Conservation (phyloP, 2,113 vertebrate genomes). For the Alligator mississippiensis region DNA sequence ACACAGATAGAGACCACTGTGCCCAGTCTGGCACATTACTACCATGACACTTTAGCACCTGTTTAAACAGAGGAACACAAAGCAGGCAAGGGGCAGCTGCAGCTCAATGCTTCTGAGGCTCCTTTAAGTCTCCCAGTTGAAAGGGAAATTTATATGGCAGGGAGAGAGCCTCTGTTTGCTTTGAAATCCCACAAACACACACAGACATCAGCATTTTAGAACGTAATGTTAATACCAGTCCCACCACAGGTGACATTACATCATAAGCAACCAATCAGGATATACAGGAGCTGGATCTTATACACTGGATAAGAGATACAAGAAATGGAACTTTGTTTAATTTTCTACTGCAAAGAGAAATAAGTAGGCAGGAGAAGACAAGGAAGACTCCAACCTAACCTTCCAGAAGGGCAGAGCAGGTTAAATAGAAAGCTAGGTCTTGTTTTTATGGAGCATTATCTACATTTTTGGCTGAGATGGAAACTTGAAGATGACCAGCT, state of each 20-base stretch:
- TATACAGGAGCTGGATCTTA: neutral
- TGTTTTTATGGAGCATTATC: neutral
- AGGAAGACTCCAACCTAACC: neutral
- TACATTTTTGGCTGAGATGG: neutral
- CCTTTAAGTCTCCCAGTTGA: neutral
- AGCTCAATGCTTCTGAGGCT: neutral
- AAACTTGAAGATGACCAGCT: neutral
- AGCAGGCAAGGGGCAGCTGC: neutral
- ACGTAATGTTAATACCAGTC: neutral
- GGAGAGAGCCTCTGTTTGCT: neutral
- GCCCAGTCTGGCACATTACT: neutral
- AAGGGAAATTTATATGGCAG: fast-evolving
- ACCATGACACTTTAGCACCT: neutral
- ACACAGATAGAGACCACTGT: neutral
- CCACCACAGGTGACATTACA: neutral
- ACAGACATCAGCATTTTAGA: neutral
- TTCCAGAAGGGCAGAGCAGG: neutral
- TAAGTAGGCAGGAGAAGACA: neutral
- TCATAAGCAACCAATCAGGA: neutral
- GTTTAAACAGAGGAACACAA: neutral
- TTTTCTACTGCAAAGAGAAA: fast-evolving
- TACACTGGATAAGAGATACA: neutral
- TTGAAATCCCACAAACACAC: neutral
- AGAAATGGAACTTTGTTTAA: neutral
- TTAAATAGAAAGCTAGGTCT: neutral